Evolutionary conservation across 2,113 vertebrate species (phyloP).

Genomic region (Pomatorhinus ruficollis): DNA sequence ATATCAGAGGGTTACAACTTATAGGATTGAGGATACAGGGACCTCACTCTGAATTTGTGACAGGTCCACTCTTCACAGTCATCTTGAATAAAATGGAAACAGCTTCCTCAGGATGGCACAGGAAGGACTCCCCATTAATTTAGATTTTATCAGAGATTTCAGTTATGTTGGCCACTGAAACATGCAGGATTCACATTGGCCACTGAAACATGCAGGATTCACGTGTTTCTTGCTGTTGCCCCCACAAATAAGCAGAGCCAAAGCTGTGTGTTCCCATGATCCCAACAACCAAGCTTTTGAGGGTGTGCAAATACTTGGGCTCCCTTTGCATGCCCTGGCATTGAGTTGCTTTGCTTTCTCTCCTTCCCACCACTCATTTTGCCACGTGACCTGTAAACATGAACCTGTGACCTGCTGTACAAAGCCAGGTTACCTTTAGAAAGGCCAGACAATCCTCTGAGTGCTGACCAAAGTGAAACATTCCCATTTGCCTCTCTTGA

Average conservation of each 20-base stretch:
- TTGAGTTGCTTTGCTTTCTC: background rate
- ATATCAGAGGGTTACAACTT: background rate
- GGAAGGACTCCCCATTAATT: background rate
- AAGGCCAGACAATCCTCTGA: background rate
- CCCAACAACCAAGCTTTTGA: background rate
- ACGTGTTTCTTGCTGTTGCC: background rate
- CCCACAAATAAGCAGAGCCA: background rate
- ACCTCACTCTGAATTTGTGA: fast-evolving
- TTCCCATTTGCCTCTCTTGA: background rate
- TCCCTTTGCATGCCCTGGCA: background rate
- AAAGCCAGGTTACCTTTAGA: background rate
- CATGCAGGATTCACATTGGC: background rate
- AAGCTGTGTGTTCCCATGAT: background rate
- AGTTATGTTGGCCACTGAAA: background rate
- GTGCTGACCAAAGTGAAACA: background rate
- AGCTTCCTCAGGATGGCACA: background rate
- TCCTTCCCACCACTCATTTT: background rate
- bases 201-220: too few species aligned
- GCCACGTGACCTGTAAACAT: fast-evolving
- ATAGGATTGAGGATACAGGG: background rate
- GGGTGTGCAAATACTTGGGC: fast-evolving
- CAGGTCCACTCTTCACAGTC: background rate
- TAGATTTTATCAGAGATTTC: background rate
- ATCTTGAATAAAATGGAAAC: background rate
- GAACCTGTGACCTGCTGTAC: background rate